Percentiles rank a stretch among this genome's conserved stretches.
These are phyloP conservation scores for Rhadinocentrus ornatus DNA, from an alignment of 2,797 vertebrate genomes.

Conservation along the genomic window DNA sequence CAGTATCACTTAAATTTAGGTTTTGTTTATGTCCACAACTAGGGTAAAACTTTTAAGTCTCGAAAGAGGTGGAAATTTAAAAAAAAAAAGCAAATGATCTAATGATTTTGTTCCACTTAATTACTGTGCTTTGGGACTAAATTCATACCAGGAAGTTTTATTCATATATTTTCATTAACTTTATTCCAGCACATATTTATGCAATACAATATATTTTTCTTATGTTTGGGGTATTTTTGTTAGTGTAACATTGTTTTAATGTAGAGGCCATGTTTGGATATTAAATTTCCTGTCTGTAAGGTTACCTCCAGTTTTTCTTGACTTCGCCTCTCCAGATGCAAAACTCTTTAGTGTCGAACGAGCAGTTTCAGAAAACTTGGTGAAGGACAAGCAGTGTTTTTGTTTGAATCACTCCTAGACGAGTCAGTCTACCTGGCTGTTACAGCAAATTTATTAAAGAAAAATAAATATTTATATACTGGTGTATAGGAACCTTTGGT, in stretches of 20 bases:
- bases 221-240: constrained; percentile 53
- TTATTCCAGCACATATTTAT: constrained; percentile 79
- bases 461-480: background rate
- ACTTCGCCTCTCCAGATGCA: constrained; percentile 61
- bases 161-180: constrained; percentile 56
- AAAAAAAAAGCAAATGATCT: constrained; percentile 3
- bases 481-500: background rate
- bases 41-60: constrained; percentile 25
- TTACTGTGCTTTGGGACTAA: constrained; percentile 57
- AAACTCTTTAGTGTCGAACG: constrained; percentile 52
- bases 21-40: constrained; percentile 18
- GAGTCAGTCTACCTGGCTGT: constrained; percentile 25
- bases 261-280: constrained; percentile 55
- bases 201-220: constrained; percentile 72
- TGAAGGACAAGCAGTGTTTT: constrained; percentile 46
- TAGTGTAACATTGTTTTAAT: constrained; percentile 51
- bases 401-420: constrained; percentile 77
- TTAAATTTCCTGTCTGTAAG: constrained; percentile 46
- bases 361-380: constrained; percentile 50
- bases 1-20: constrained; percentile 38
- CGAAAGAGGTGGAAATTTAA: constrained; percentile 24
- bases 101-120: constrained; percentile 14
- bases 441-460: constrained; percentile 26
- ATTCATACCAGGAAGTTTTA: constrained; percentile 45
- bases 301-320: constrained; percentile 64